Conservation (phyloP, 37 sponge, comb jelly and placozoan species). For the Petrosia ficiformis region DNA sequence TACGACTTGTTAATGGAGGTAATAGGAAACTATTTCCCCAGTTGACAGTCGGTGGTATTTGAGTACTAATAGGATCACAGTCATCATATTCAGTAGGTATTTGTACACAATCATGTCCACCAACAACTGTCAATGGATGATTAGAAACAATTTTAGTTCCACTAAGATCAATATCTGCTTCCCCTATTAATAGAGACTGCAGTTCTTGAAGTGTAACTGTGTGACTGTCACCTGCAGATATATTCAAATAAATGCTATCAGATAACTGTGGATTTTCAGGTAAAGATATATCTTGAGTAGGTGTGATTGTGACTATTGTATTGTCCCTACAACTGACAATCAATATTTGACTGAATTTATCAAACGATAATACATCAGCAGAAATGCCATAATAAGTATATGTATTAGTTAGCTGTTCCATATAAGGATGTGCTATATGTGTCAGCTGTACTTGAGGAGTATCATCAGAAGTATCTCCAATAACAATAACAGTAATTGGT, state of each 20-base stretch:
- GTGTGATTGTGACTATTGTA: neutral
- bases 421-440: neutral
- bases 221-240: neutral
- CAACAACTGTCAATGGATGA: neutral
- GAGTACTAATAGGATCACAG: no score
- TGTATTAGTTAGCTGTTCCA: neutral
- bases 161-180: neutral
- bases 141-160: slow-evolving; percentile 1
- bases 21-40: no score
- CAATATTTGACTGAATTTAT: neutral
- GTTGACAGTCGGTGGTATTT: no score
- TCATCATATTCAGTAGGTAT: no score
- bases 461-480: neutral
- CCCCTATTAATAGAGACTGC: neutral
- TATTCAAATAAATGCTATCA: neutral
- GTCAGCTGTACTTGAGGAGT: no score
- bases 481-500: neutral
- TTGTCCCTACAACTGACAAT: neutral
- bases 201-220: neutral
- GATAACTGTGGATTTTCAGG: neutral
- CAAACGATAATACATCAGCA: neutral
- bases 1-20: no score
- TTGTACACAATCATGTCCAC: no score
- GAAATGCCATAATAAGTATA: neutral
- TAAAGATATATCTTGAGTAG: neutral